Evolutionary conservation across 2,888 invertebrate genomes (phyloP).

Genomic region (Hybos culiciformis): DNA sequence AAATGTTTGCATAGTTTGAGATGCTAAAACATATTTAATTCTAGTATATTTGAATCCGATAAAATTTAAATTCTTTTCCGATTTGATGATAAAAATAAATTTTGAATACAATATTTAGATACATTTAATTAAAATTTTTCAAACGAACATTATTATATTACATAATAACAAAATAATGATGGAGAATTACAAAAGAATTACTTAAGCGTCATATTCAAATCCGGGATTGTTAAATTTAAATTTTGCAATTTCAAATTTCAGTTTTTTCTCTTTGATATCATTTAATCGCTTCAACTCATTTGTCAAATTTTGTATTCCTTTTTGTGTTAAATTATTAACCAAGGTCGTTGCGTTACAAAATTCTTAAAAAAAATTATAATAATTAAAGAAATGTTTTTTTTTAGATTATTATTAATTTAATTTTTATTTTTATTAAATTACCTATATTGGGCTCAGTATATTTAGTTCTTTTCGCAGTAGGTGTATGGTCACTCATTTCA

Average conservation of each 20-base stretch:
- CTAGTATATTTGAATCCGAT: not conserved
- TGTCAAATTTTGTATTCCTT: too few relatives aligned
- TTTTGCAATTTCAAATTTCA: conserved; percentile 32
- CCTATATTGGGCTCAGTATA: too few relatives aligned
- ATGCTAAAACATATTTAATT: not conserved
- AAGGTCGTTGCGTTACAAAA: too few relatives aligned
- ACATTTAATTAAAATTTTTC: not conserved
- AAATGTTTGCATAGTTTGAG: too few relatives aligned
- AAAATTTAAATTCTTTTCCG: not conserved
- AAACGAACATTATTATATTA: not conserved
- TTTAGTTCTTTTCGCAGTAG: too few relatives aligned
- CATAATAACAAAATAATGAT: not conserved
- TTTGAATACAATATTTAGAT: not conserved
- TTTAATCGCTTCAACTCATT: conserved; percentile 30
- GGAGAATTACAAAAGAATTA: not conserved
- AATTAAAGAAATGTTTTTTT: too few relatives aligned
- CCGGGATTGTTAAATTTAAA: conserved; percentile 35
- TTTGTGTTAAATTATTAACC: too few relatives aligned
- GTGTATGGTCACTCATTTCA: too few relatives aligned
- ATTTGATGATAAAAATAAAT: not conserved
- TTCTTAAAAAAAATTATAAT: too few relatives aligned
- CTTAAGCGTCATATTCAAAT: conserved; percentile 21
- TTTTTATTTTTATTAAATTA: too few relatives aligned
- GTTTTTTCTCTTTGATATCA: conserved; percentile 31
- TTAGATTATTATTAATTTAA: too few relatives aligned